Percentiles rank a stretch among this genome's conserved stretches.
Conservation (phyloP, 2,113 vertebrate genomes). For the Macquaria ambigua region DNA sequence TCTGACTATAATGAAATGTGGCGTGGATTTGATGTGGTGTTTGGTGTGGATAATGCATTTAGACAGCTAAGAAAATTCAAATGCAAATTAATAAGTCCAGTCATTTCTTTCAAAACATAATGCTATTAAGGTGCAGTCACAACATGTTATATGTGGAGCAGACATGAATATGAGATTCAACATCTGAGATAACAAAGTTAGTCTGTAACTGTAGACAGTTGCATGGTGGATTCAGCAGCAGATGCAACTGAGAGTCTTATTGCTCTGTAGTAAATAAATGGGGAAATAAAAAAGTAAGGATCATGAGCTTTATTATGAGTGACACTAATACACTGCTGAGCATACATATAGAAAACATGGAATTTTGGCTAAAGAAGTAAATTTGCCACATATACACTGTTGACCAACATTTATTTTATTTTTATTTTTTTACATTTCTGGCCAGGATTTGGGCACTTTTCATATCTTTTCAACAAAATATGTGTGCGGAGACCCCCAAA, state of each 20-base stretch:
- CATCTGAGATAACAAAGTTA: background rate
- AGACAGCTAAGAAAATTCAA: background rate
- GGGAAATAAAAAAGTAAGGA: background rate
- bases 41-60: slow-evolving; percentile 1
- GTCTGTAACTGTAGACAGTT: background rate
- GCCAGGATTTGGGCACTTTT: background rate
- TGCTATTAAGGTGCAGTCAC: background rate
- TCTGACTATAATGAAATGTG: background rate
- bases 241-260: background rate
- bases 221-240: background rate
- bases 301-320: background rate
- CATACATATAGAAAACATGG: background rate
- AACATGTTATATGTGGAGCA: background rate
- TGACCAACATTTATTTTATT: background rate
- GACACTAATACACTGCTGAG: background rate
- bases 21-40: background rate
- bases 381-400: background rate
- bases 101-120: background rate
- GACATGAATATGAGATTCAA: background rate
- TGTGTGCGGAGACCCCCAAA: too few species aligned
- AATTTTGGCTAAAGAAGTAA: background rate
- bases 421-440: background rate
- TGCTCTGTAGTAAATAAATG: background rate
- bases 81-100: background rate
- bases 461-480: too few species aligned